These are phyloP conservation scores for Teleopsis dalmanni DNA, from an alignment of 1,140 invertebrate genomes.

Conservation along the genomic window DNA sequence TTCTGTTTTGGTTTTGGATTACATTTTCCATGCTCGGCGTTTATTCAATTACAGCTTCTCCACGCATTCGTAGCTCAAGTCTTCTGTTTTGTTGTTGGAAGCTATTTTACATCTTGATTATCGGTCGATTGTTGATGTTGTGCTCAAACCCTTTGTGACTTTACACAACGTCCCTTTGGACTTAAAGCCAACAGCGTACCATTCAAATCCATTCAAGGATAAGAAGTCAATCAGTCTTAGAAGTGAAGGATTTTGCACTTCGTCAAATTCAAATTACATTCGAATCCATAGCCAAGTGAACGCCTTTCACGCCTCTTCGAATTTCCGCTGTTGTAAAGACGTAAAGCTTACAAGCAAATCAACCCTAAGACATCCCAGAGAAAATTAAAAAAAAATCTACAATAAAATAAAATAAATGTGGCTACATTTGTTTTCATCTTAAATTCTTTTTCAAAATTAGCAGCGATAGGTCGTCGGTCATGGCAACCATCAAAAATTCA, in stretches of 20 bases:
- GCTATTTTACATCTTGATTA: slow-evolving; percentile 7
- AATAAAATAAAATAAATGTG: too few species aligned
- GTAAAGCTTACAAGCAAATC: slow-evolving; percentile 2
- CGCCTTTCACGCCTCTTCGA: slow-evolving; percentile 1
- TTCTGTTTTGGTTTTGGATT: slow-evolving; percentile 5
- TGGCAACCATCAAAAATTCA: too few species aligned
- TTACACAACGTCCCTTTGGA: background rate
- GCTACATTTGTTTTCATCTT: too few species aligned
- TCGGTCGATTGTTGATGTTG: background rate
- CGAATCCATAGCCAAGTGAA: background rate
- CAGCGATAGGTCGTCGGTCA: too few species aligned
- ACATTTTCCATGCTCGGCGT: too few species aligned
- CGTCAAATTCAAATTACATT: slow-evolving; percentile 1
- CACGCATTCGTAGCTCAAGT: background rate
- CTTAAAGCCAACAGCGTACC: background rate
- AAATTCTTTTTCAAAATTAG: too few species aligned
- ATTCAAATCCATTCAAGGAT: slow-evolving; percentile 10
- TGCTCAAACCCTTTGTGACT: too few species aligned
- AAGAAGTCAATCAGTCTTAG: slow-evolving; percentile 8
- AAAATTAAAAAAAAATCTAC: background rate
- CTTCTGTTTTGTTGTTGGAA: background rate
- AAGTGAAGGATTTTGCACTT: slow-evolving; percentile 8
- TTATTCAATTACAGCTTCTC: too few species aligned
- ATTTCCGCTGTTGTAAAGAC: too few species aligned
- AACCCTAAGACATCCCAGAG: slow-evolving; percentile 6